Evolutionary conservation across 2,888 invertebrate genomes (phyloP), one percentile per base, ranked within the genome.

Genomic region (Phyllotreta striolata): DNA sequence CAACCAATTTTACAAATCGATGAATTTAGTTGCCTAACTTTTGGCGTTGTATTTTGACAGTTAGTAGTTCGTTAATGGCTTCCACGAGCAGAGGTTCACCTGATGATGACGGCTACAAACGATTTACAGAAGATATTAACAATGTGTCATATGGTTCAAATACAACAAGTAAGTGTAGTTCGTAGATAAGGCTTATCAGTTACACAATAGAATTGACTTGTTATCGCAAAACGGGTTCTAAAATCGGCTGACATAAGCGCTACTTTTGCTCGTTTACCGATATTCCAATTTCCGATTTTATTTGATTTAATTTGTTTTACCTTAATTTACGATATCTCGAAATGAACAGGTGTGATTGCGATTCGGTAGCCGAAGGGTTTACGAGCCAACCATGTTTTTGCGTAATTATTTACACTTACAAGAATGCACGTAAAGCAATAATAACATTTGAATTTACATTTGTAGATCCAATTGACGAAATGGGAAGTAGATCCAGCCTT

Each of bases 401-500:
- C 41, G 56, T 64, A 63, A 63, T 57, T 43, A 44, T 24, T 37
- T 47, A 24, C 24, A 24, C 41, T 43, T 43, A 14, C 40, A 46
- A 43, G 7, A 13, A 8, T n/a, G 34, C 41, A 10, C 5, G 4
- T 47, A 41, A 24, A 12, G 3, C 12, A 34, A 51, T 47, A 40
- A 34, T 12, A n/a, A 24, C 1, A 13, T 40, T 47, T 38, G 46
- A 9, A 6, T 24, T 46, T 24, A 41, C 8, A 43, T 38, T 74
- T 64, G 77, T 63, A 80, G 81, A 80, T 69, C 82, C 83, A 12
- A 79, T 84, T 35, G 83, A 87, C 74, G 87, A 88, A 80, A 85
- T 88, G 85, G 87, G 87, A 58, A 87, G 87, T 78, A 81, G 87
- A 46, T 88, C 87, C 46, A 87, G 87, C 6, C 83, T 88, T 14